Percentiles rank a stretch among this genome's conserved stretches.
These are phyloP conservation scores for Drosophila sucinea DNA, from an alignment of 1,140 invertebrate genomes.

Conservation along the genomic window DNA sequence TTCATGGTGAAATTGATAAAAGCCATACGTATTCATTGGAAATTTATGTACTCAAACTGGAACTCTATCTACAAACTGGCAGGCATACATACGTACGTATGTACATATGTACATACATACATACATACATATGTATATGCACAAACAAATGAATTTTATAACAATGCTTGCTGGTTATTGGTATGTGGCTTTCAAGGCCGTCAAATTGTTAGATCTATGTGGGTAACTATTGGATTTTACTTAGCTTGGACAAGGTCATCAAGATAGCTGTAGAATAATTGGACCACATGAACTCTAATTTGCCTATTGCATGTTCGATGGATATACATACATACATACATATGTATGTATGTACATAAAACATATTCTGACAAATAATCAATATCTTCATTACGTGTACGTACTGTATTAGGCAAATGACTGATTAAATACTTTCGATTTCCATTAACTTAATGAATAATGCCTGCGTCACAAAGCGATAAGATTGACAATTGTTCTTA, in stretches of 20 bases:
- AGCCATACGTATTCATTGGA: background rate
- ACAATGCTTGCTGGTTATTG: background rate
- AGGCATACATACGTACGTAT: background rate
- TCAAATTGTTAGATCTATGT: background rate
- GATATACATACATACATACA: no score
- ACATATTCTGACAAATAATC: no score
- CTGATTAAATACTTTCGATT: background rate
- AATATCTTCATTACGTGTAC: no score
- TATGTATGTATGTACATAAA: background rate
- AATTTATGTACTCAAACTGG: background rate
- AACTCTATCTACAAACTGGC: background rate
- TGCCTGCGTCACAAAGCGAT: background rate
- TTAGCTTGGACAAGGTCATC: background rate
- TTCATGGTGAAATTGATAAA: slow-evolving; percentile 3
- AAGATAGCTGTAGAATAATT: background rate
- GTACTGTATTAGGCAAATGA: no score
- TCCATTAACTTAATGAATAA: background rate
- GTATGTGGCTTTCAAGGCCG: slow-evolving; percentile 2
- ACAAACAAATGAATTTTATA: background rate
- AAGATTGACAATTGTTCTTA: background rate
- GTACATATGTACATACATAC: background rate
- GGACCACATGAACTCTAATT: background rate
- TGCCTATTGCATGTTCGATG: background rate
- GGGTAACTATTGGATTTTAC: background rate
- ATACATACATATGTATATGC: background rate